Percentiles rank a stretch among this genome's conserved stretches.
Evolutionary conservation across 1,140 invertebrate genomes (phyloP).

Genomic region (Potamilus streckersoni): DNA sequence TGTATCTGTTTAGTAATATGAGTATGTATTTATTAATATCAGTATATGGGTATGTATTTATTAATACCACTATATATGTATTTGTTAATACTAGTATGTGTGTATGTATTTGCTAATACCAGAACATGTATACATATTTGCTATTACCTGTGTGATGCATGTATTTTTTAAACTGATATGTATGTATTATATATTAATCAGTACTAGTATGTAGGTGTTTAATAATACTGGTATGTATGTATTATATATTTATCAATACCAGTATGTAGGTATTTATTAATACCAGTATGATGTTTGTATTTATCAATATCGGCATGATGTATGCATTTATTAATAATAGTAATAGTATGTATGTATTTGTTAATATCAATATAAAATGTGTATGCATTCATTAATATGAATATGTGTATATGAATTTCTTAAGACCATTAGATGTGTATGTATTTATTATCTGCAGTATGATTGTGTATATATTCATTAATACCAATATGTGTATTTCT

Average conservation of each 20-base stretch:
- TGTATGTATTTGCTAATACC: background rate
- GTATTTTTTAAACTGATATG: background rate
- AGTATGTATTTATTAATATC: background rate
- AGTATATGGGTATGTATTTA: background rate
- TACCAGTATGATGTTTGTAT: background rate
- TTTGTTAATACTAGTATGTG: background rate
- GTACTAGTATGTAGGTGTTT: background rate
- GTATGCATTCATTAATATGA: too few relatives aligned
- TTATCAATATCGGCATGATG: background rate
- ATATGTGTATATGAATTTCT: too few relatives aligned
- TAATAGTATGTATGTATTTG: too few relatives aligned
- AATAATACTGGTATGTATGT: background rate
- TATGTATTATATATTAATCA: background rate
- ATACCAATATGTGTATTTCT: too few relatives aligned
- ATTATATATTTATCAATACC: background rate
- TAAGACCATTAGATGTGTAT: too few relatives aligned
- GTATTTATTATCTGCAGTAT: too few relatives aligned
- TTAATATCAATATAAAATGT: too few relatives aligned
- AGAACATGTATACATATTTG: background rate
- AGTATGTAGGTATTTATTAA: background rate
- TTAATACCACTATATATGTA: background rate
- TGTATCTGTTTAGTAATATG: background rate
- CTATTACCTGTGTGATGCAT: background rate
- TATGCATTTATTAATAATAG: too few relatives aligned
- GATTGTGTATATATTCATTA: too few relatives aligned